These are phyloP conservation scores for Dromas ardeola DNA, from an alignment of 2,113 vertebrate species.

Conservation along the genomic window DNA sequence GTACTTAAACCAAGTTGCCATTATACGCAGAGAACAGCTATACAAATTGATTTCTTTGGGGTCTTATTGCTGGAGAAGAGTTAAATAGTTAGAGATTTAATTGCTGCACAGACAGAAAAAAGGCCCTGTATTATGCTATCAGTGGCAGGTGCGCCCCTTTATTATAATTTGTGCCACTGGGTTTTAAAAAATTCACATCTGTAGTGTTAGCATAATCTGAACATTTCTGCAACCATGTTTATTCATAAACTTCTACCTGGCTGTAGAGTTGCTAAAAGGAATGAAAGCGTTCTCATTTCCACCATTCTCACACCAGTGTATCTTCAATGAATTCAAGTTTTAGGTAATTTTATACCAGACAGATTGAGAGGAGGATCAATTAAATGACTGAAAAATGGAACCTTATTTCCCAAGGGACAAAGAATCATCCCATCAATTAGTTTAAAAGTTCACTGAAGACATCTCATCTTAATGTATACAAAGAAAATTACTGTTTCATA, in stretches of 20 bases:
- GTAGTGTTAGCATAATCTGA: not conserved
- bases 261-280: not conserved
- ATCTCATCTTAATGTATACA: not conserved
- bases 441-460: not conserved
- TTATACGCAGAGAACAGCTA: not conserved
- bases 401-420: not conserved
- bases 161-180: not conserved
- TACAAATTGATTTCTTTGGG: not conserved
- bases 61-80: not conserved
- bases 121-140: not conserved
- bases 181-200: conserved; percentile 15
- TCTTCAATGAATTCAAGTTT: not conserved
- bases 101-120: not conserved
- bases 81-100: not conserved
- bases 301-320: not conserved
- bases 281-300: not conserved
- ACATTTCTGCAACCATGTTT: not conserved
- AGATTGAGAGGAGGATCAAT: not conserved
- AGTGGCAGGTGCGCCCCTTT: not conserved
- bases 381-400: not conserved
- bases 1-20: not conserved
- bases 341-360: not conserved
- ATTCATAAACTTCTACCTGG: not conserved
- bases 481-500: not conserved
- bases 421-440: not conserved